A percentile compares a stretch with the other conserved stretches of the same genome.
phyloP scores from a whole-genome alignment of 2,797 vertebrate species.

The Phrynocephalus guinanensis region DNA sequence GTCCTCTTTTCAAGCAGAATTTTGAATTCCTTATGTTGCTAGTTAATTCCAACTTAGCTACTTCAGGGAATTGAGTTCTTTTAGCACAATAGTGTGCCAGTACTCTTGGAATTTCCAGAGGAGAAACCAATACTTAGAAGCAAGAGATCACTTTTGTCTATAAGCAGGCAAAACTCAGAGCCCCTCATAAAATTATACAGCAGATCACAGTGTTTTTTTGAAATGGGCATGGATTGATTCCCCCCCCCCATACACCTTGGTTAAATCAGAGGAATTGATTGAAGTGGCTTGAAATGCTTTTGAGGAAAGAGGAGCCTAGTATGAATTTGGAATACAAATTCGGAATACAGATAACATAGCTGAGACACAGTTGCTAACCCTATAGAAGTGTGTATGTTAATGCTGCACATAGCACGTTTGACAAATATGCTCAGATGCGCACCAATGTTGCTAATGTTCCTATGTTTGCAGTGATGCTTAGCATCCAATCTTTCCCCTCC shows the following conservation, averaged over 20 bases:
- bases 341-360: too few species aligned
- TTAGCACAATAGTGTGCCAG: slow-evolving; percentile 28
- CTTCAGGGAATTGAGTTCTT: slow-evolving; percentile 31
- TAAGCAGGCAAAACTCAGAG: background rate
- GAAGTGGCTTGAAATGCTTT: slow-evolving; percentile 39
- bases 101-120: slow-evolving; percentile 5
- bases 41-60: background rate
- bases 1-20: slow-evolving; percentile 40
- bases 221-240: slow-evolving; percentile 38
- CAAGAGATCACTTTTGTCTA: slow-evolving; percentile 7
- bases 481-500: background rate
- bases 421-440: background rate
- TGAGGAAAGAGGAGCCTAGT: background rate
- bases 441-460: too few species aligned
- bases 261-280: slow-evolving; percentile 34
- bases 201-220: slow-evolving; percentile 10
- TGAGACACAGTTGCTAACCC: background rate
- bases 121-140: slow-evolving; percentile 30
- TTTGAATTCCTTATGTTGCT: background rate
- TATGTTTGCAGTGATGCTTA: too few species aligned
- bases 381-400: background rate
- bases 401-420: background rate
- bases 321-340: slow-evolving; percentile 6
- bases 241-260: background rate
- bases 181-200: background rate